Percentiles rank a stretch among this genome's conserved stretches.
phyloP scores from a whole-genome alignment of 2,888 invertebrate species.

The Eupithecia tripunctaria region DNA sequence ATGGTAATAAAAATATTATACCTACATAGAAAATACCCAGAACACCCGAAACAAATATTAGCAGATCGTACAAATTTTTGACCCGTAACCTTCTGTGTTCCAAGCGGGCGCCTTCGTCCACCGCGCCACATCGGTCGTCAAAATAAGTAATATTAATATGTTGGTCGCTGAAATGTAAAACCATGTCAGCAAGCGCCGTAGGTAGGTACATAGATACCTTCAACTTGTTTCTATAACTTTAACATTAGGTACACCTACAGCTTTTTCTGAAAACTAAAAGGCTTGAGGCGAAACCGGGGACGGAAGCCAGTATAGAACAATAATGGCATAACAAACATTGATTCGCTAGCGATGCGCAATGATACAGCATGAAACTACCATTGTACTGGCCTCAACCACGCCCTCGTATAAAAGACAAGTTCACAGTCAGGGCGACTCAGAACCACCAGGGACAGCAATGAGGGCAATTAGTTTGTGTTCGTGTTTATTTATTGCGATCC shows the following conservation, averaged over 20 bases:
- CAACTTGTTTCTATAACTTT: too few relatives aligned
- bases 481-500: conserved; percentile 53
- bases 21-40: too few relatives aligned
- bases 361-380: conserved; percentile 66
- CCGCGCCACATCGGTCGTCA: too few relatives aligned
- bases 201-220: too few relatives aligned
- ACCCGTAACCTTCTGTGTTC: too few relatives aligned
- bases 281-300: not conserved
- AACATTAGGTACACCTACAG: not conserved
- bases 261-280: not conserved
- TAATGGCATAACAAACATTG: conserved; percentile 45
- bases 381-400: conserved; percentile 68
- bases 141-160: too few relatives aligned
- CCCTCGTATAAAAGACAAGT: conserved; percentile 80
- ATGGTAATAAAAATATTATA: too few relatives aligned
- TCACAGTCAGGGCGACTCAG: conserved; percentile 76
- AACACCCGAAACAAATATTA: too few relatives aligned
- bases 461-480: conserved; percentile 54
- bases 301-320: conserved; percentile 19
- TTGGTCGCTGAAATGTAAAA: too few relatives aligned
- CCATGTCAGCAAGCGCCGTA: too few relatives aligned
- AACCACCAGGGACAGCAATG: conserved; percentile 64
- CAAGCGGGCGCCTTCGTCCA: too few relatives aligned
- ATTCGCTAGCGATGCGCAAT: conserved; percentile 63
- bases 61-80: too few relatives aligned